phyloP scores from a whole-genome alignment of 2,888 invertebrate genomes.

The Acronicta psi region DNA sequence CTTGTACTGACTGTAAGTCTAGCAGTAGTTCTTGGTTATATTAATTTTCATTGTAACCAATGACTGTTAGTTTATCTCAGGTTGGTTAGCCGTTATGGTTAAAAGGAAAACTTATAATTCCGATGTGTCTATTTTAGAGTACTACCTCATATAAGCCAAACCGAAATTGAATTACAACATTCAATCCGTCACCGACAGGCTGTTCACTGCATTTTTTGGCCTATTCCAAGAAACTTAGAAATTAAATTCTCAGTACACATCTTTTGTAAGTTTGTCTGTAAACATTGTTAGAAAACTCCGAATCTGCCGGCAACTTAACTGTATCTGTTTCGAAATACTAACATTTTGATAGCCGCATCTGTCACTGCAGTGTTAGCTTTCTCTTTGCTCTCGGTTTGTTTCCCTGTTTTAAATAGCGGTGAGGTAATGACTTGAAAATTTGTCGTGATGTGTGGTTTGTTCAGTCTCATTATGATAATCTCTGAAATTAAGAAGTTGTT shows the following conservation, averaged over 20 bases:
- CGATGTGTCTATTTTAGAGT: too few species aligned
- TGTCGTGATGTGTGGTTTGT: slow-evolving; percentile 21
- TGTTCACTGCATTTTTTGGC: slow-evolving; percentile 10
- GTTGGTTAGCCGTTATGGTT: too few species aligned
- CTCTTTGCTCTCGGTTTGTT: slow-evolving; percentile 41
- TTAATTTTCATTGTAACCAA: too few species aligned
- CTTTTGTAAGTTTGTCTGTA: slow-evolving; percentile 50
- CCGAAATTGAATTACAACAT: too few species aligned
- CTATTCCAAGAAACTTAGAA: slow-evolving; percentile 47
- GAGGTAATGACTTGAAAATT: slow-evolving; percentile 49
- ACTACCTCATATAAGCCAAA: too few species aligned
- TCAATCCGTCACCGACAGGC: slow-evolving; percentile 10
- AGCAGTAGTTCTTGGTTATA: too few species aligned
- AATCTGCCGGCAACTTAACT: slow-evolving; percentile 50
- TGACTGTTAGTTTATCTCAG: too few species aligned
- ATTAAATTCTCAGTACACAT: slow-evolving; percentile 51
- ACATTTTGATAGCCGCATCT: slow-evolving; percentile 43
- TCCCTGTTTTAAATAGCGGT: slow-evolving; percentile 47
- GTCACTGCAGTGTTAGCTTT: slow-evolving; percentile 43
- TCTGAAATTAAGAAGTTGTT: background rate
- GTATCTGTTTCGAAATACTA: slow-evolving; percentile 47
- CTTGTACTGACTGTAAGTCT: too few species aligned
- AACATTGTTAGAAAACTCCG: slow-evolving; percentile 49
- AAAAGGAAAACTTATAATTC: too few species aligned
- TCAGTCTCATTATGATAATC: background rate